phyloP scores from a whole-genome alignment of 1,140 invertebrate species.

The Tetranychus urticae region DNA sequence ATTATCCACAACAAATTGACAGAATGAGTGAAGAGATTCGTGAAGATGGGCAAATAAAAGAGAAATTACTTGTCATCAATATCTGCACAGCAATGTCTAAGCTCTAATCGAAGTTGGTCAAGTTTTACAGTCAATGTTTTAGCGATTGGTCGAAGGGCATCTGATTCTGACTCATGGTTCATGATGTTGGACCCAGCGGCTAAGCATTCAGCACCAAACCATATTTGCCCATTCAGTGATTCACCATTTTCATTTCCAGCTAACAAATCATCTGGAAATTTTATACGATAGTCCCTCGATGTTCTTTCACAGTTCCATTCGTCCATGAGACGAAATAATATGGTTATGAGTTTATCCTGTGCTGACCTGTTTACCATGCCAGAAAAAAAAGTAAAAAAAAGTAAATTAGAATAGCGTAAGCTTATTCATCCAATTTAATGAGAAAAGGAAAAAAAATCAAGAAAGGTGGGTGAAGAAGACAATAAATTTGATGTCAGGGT shows the following conservation, averaged over 20 bases:
- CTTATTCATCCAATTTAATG: not conserved
- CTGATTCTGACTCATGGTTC: slow-evolving; percentile 80
- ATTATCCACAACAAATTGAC: not conserved
- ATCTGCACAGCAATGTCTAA: slow-evolving; percentile 35
- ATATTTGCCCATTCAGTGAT: slow-evolving; percentile 70
- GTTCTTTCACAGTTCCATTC: slow-evolving; percentile 24
- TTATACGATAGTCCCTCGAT: slow-evolving; percentile 80
- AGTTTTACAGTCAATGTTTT: slow-evolving; percentile 80
- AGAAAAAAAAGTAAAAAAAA: not conserved
- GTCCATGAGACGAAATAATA: slow-evolving; percentile 11
- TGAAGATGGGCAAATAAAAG: not conserved
- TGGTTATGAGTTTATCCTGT: slow-evolving; percentile 18
- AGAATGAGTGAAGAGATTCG: not conserved
- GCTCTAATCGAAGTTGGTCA: slow-evolving; percentile 63
- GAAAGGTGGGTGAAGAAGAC: not conserved
- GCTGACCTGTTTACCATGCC: slow-evolving; percentile 2
- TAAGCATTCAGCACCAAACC: slow-evolving; percentile 97
- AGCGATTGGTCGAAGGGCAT: slow-evolving; percentile 83
- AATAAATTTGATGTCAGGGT: not conserved
- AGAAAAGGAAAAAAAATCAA: not conserved
- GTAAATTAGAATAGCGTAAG: not conserved
- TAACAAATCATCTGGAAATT: slow-evolving; percentile 96
- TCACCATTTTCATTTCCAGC: slow-evolving; percentile 47
- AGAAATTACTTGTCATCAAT: not conserved
- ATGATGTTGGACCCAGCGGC: slow-evolving; percentile 68